Base-by-base conservation (phyloP, 2,113 vertebrate genomes). In the Felis chaus region DNA sequence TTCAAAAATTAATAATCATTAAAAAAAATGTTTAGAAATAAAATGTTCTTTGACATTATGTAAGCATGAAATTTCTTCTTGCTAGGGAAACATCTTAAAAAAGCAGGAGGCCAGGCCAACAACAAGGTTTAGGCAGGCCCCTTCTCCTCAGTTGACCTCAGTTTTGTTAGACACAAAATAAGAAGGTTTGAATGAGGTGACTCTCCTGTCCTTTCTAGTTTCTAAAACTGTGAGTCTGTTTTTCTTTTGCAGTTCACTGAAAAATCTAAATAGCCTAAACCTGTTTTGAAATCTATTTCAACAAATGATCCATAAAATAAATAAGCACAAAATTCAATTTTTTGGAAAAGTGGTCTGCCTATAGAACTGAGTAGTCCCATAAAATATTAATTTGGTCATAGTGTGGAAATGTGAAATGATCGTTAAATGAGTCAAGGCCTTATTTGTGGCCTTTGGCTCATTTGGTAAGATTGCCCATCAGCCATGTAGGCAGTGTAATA, bases 241-340 rank as follows among this genome's bases (percentile, higher is more conserved):
- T 97, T 98, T 88, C 92, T 91, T 96, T 92, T 97, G 80, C 95
- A 96, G 80, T 95, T 96, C 96, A 96, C 86, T 96, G 97, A 96
- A 97, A 98, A 97, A 97, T 95, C 97, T 97, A 97, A 98, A 94
- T 96, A 96, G 87, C 74, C 97, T 90, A 97, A 97, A 97, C 92
- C 61, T 97, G 97, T 97, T 98, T 97, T 97, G 96, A 97, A 98
- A 97, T 97, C 94, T 89, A 9, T 96, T 95, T 97, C 87, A 96
- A 97, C 94, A 97, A 97, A 98, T 98, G 95, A 95, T 85, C 98
- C 97, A 97, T 97, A 97, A 97, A 98, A 96, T 95, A 98, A 98
- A 98, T 97, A 97, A 98, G 96, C 96, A 96, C 97, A 95, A 97
- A 97, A 97, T 98, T 97, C 94, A 98, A 97, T 98, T 98, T 98